Evolutionary conservation across 2,888 invertebrate species (phyloP).

Genomic region (Drosophila hamatofila): DNA sequence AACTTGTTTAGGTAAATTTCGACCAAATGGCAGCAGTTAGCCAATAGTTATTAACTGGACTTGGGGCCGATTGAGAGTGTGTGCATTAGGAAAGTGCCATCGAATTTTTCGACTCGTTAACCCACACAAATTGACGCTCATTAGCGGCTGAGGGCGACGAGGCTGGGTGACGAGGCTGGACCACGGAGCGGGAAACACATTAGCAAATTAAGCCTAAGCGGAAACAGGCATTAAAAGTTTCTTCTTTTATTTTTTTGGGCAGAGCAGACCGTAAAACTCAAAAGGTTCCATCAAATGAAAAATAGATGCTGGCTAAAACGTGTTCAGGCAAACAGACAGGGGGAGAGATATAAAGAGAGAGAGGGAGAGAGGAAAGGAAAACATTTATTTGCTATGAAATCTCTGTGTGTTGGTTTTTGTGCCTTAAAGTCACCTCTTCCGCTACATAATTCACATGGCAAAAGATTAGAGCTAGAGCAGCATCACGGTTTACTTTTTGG

Average conservation of each 20-base stretch:
- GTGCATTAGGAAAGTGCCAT: conserved; percentile 12
- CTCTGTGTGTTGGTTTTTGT: conserved; percentile 43
- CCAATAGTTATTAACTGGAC: neutral
- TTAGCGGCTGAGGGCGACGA: conserved; percentile 49
- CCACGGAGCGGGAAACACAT: conserved; percentile 52
- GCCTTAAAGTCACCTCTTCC: conserved; percentile 71
- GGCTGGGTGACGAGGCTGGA: conserved; percentile 17
- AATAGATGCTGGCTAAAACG: conserved; percentile 64
- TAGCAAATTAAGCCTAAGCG: conserved; percentile 70
- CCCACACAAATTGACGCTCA: conserved; percentile 60
- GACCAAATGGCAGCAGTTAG: neutral
- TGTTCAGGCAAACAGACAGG: conserved; percentile 29
- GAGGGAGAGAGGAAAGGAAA: conserved; percentile 7
- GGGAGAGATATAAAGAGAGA: conserved; percentile 1
- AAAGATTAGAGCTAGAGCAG: conserved; percentile 46
- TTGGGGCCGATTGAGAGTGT: conserved; percentile 3
- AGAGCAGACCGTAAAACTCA: conserved; percentile 47
- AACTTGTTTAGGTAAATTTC: neutral
- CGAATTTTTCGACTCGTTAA: conserved; percentile 13
- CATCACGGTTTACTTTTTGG: conserved; percentile 36
- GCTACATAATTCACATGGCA: conserved; percentile 72
- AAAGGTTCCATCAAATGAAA: conserved; percentile 65
- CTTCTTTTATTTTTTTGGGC: conserved; percentile 26
- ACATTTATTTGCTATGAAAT: conserved; percentile 57
- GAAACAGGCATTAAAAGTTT: conserved; percentile 66